Conservation (phyloP, 2,888 invertebrate species). For the Campoletis raptor region DNA sequence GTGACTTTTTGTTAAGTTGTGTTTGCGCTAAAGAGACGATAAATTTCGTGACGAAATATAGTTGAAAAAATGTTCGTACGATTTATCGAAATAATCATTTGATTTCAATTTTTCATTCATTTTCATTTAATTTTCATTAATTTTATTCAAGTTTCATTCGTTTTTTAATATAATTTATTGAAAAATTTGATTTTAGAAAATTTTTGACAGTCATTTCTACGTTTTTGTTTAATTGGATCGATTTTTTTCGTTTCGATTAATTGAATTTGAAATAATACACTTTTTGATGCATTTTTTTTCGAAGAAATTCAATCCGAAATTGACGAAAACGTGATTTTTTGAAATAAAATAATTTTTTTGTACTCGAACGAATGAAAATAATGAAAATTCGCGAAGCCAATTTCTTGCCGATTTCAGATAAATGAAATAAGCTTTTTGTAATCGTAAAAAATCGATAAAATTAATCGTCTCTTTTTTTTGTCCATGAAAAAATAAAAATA, state of each 20-base stretch:
- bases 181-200: background rate
- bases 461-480: constrained; percentile 11
- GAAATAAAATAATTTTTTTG: background rate
- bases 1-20: constrained; percentile 43
- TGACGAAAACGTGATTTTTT: background rate
- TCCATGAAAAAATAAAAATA: background rate
- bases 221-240: background rate
- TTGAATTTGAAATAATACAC: background rate
- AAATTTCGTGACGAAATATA: background rate
- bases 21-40: constrained; percentile 28
- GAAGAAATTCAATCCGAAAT: background rate
- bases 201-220: background rate
- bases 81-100: background rate
- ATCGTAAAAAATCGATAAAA: too few species aligned
- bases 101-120: background rate
- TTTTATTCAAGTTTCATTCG: background rate
- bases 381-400: constrained; percentile 54
- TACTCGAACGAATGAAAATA: background rate
- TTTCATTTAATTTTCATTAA: background rate
- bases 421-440: background rate
- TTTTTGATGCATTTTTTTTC: background rate
- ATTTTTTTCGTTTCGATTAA: background rate
- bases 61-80: background rate
- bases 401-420: constrained; percentile 56
- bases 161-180: background rate